phyloP scores from a whole-genome alignment of 1,140 invertebrate species.

The Episyrphus balteatus region DNA sequence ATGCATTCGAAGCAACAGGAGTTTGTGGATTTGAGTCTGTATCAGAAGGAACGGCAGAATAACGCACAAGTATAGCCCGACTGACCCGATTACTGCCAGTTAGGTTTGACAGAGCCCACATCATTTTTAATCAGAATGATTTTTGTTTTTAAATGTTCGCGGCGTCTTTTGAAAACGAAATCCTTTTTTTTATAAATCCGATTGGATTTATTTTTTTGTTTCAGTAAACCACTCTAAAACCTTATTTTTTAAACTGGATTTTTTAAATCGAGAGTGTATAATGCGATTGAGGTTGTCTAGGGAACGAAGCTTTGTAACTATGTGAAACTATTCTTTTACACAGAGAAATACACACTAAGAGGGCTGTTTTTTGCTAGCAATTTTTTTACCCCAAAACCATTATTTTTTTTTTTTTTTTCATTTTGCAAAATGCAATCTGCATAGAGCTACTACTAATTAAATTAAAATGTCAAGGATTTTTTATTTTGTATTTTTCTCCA shows the following conservation, averaged over 20 bases:
- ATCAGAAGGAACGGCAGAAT: conserved; percentile 28
- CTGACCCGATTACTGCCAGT: conserved; percentile 34
- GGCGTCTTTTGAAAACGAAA: too few species aligned
- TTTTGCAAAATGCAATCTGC: not conserved
- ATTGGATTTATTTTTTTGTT: too few species aligned
- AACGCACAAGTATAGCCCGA: conserved; percentile 32
- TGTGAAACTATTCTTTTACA: not conserved
- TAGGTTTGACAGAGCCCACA: conserved; percentile 35
- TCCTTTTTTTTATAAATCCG: too few species aligned
- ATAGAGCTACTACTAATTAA: not conserved
- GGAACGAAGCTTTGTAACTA: not conserved
- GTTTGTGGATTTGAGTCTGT: conserved; percentile 10
- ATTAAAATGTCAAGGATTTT: conserved; percentile 5
- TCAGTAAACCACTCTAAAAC: too few species aligned
- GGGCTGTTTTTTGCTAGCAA: too few species aligned
- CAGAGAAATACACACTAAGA: too few species aligned
- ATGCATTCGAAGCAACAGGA: conserved; percentile 14
- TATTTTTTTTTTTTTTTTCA: too few species aligned
- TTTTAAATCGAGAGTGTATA: not conserved
- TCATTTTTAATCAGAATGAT: conserved; percentile 17
- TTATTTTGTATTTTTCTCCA: not conserved
- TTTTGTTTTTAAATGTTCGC: too few species aligned
- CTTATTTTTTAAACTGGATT: too few species aligned
- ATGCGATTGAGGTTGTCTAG: not conserved
- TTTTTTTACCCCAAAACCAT: not conserved